Percentiles rank a stretch among this genome's conserved stretches.
phyloP scores from a whole-genome alignment of 1,140 invertebrate genomes.

The Apis mellifera region DNA sequence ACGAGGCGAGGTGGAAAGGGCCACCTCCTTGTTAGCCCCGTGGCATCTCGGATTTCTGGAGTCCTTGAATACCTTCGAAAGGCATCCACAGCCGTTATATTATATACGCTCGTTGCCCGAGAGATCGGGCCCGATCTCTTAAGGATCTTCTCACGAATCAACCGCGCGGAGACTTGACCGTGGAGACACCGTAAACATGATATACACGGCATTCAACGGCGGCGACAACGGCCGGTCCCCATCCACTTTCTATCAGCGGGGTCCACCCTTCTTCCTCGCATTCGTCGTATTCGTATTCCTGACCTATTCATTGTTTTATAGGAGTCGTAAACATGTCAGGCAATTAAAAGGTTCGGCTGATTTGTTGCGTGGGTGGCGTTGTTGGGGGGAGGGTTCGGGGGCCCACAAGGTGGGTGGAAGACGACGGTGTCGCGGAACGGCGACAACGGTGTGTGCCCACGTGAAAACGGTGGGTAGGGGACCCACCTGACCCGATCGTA shows the following conservation, averaged over 20 bases:
- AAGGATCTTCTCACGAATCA: slow-evolving; percentile 48
- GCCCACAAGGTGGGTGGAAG: slow-evolving; percentile 39
- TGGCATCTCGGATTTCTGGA: slow-evolving; percentile 47
- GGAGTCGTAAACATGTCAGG: slow-evolving; percentile 67
- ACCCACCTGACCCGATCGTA: slow-evolving; percentile 62
- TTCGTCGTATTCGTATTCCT: slow-evolving; percentile 33
- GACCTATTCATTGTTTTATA: slow-evolving; percentile 73
- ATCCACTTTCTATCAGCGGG: slow-evolving; percentile 21
- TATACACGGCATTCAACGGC: slow-evolving; percentile 51
- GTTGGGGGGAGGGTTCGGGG: neutral
- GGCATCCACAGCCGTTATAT: neutral
- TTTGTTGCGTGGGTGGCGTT: slow-evolving; percentile 63
- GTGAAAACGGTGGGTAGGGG: slow-evolving; percentile 32
- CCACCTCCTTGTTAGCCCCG: slow-evolving; percentile 11
- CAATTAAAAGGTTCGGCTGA: slow-evolving; percentile 72
- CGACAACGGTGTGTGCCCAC: slow-evolving; percentile 40
- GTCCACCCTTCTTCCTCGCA: neutral
- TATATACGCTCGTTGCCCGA: slow-evolving; percentile 1
- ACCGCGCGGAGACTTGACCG: slow-evolving; percentile 8
- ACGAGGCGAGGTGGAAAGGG: neutral
- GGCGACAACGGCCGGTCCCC: slow-evolving; percentile 4
- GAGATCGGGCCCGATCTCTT: slow-evolving; percentile 18
- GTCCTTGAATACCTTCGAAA: slow-evolving; percentile 3
- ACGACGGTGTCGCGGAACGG: slow-evolving; percentile 14
- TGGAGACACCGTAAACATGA: slow-evolving; percentile 66